Conservation (phyloP, 2,797 vertebrate species). For the Halcyon smyrnensis region DNA sequence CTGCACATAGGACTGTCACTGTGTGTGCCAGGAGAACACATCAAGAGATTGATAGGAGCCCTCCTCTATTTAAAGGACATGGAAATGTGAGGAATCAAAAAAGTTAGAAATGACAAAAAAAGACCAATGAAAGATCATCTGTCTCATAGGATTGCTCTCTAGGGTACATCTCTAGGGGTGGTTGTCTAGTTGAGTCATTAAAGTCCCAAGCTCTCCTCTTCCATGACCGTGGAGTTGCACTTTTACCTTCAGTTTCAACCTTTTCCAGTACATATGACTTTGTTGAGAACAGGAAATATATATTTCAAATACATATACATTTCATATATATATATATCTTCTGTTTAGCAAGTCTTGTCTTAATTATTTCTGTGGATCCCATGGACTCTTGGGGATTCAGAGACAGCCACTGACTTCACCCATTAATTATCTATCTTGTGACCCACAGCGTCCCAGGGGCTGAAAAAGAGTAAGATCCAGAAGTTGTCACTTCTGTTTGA, state of each 20-base stretch:
- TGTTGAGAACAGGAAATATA: not conserved
- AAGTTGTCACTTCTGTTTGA: not conserved
- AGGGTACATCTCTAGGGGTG: not conserved
- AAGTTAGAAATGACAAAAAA: not conserved
- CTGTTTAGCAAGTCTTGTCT: not conserved
- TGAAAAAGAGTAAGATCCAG: not conserved
- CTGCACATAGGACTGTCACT: not conserved
- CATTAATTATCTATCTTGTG: not conserved
- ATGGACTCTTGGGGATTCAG: not conserved
- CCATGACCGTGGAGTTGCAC: not conserved
- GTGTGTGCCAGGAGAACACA: not conserved
- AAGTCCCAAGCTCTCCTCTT: not conserved
- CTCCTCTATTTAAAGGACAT: not conserved
- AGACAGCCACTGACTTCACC: not conserved
- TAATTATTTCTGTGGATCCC: not conserved
- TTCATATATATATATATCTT: not conserved
- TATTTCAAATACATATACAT: not conserved
- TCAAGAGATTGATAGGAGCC: slow-evolving; percentile 18
- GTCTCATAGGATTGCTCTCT: not conserved
- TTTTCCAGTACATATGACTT: not conserved
- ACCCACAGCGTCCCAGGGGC: not conserved
- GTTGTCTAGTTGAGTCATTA: not conserved
- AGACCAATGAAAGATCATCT: not conserved
- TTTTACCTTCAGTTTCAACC: not conserved
- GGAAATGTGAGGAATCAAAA: not conserved